These are phyloP conservation scores for Pachyrhynchus sulphureomaculatus DNA, from an alignment of 1,140 invertebrate species.

Conservation along the genomic window DNA sequence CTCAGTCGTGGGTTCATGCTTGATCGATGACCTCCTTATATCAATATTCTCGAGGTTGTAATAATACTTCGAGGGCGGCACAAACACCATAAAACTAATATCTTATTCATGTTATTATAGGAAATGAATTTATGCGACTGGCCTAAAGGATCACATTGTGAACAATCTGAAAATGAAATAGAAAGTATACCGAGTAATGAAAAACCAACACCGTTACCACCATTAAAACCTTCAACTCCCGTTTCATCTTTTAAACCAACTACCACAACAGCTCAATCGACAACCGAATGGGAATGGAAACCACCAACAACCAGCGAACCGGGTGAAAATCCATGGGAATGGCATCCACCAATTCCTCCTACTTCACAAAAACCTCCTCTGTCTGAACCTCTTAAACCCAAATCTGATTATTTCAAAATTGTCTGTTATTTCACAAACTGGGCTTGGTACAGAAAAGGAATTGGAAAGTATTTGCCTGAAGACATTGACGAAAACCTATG, in stretches of 20 bases:
- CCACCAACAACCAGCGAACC: constrained; percentile 34
- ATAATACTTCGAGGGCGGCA: too few relatives aligned
- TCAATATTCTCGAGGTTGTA: too few relatives aligned
- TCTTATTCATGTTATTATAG: constrained; percentile 38
- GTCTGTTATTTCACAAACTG: constrained; percentile 94
- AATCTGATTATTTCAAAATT: constrained; percentile 62
- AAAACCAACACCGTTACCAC: constrained; percentile 11
- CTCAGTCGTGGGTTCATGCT: too few relatives aligned
- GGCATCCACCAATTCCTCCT: constrained; percentile 42
- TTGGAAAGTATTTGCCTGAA: constrained; percentile 79
- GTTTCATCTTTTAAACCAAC: neutral
- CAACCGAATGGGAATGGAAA: constrained; percentile 30
- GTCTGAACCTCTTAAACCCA: constrained; percentile 41
- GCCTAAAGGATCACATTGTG: constrained; percentile 71
- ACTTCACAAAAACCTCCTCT: constrained; percentile 40
- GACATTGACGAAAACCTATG: constrained; percentile 84
- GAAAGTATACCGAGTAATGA: constrained; percentile 10
- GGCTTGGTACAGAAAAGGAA: constrained; percentile 86
- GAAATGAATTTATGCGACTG: constrained; percentile 72
- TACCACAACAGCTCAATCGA: constrained; percentile 2
- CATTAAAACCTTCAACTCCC: constrained; percentile 6
- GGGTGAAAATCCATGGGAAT: constrained; percentile 36
- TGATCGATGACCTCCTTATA: too few relatives aligned
- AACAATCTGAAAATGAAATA: constrained; percentile 39
- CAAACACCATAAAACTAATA: too few relatives aligned